phyloP scores from a whole-genome alignment of 2,113 vertebrate species.

The Eretmochelys imbricata region DNA sequence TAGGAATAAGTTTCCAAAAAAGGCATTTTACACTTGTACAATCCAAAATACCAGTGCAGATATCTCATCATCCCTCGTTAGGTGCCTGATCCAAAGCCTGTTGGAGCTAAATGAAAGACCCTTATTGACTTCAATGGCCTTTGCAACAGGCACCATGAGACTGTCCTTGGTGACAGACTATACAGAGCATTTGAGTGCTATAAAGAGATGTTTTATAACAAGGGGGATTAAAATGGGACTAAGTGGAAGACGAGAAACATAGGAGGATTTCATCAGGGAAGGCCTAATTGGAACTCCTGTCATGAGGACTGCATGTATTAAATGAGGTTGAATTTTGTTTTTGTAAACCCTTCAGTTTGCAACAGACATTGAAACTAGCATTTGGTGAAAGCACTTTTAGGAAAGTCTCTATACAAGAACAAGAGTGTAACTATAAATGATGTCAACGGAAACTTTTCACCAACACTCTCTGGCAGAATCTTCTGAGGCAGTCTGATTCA shows the following conservation, averaged over 20 bases:
- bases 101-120: not conserved
- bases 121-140: not conserved
- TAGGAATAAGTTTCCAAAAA: not conserved
- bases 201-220: not conserved
- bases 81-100: not conserved
- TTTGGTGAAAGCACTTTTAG: not conserved
- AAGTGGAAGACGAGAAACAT: not conserved
- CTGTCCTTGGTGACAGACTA: not conserved
- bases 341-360: not conserved
- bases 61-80: not conserved
- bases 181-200: not conserved
- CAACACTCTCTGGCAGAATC: constrained; percentile 12
- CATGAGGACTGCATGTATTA: rapidly evolving
- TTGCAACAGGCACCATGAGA: not conserved
- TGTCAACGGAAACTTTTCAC: constrained; percentile 42
- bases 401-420: not conserved
- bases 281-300: not conserved
- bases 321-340: not conserved
- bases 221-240: not conserved
- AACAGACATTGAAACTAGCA: not conserved
- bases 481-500: constrained; percentile 42
- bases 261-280: not conserved
- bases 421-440: constrained; percentile 27
- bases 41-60: not conserved
- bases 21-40: not conserved